Base-by-base conservation (phyloP, 2,113 vertebrate species). In the Stictonetta naevosa region DNA sequence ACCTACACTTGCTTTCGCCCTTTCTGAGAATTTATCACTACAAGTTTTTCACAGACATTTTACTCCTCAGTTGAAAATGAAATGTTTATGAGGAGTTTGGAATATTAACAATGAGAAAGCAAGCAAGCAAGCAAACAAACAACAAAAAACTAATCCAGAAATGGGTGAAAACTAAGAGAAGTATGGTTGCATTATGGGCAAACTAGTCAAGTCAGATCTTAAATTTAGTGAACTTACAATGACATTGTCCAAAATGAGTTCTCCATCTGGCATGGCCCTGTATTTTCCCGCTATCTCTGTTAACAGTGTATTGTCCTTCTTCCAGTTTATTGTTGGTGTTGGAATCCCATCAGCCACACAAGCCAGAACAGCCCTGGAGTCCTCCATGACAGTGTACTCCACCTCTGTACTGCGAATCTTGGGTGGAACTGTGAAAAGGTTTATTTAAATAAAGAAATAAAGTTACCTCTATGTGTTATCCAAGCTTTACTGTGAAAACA, bases 341-440 rank as follows among this genome's bases (percentile, higher is more conserved):
- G 99, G 99, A 74, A 99, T 98, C 2, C 99, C 99, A 28, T 99
- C 98, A 36, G 98, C 98, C 83, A 97, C 73, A 68, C 99, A 99
- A 6, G 98, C 89, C 64, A 99, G 97, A 92, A 98, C 83, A 77
- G 97, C 98, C 76, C 97, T 98, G 67, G 96, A 98, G 91, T 98
- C 98, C 92, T 99, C 99, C 0, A 93, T 96, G 95, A 97, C 99
- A 0, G 71, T 92, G 60, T 98, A 97, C 55, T 99, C 97, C 1
- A 56, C 69, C 23, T 98, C 97, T 0, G 87, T 96, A 33, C 81
- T 97, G 48, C 15, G 98, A 81, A 99, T 99, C 74, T 98, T 98
- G 50, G 99, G 99, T 44, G 99, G 99, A 50, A 99, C 99, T 99
- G 93, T 5, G 28, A 90, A 69, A 72, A 95, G 29, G 74, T 80